phyloP scores from a whole-genome alignment of 2,888 invertebrate genomes.

The Xylota segnis region DNA sequence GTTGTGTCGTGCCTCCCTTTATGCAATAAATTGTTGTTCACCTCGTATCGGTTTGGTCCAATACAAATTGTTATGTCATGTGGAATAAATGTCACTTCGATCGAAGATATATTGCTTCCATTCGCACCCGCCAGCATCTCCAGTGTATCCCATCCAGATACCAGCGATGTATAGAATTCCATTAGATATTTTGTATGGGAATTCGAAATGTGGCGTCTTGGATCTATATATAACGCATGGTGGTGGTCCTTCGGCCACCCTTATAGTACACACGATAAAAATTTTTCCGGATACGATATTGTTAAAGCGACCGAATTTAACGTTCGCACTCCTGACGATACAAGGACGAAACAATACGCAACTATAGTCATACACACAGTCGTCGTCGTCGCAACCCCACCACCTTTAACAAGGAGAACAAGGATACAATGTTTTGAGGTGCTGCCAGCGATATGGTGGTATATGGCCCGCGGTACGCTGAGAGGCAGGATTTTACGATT shows the following conservation, averaged over 20 bases:
- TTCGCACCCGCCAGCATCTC: constrained; percentile 21
- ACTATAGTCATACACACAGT: constrained; percentile 11
- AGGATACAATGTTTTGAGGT: constrained; percentile 34
- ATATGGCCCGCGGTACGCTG: constrained; percentile 27
- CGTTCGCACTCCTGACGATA: not conserved
- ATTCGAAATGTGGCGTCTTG: constrained; percentile 46
- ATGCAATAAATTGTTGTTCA: constrained; percentile 51
- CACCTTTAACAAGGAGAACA: not conserved
- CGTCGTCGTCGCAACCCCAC: not conserved
- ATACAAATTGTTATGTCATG: constrained; percentile 72
- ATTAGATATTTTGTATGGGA: constrained; percentile 43
- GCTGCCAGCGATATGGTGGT: constrained; percentile 16
- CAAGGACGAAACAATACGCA: constrained; percentile 17
- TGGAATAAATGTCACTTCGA: constrained; percentile 71
- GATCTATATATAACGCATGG: not conserved
- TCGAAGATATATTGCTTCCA: constrained; percentile 65
- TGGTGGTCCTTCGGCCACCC: not conserved
- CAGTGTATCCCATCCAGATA: constrained; percentile 20
- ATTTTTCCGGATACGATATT: constrained; percentile 30
- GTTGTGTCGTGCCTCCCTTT: not conserved
- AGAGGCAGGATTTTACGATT: constrained; percentile 59
- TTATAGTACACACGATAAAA: constrained; percentile 5
- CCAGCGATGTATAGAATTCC: constrained; percentile 59
- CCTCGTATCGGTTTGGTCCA: constrained; percentile 34
- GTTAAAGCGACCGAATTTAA: constrained; percentile 55